Evolutionary conservation across 2,888 invertebrate genomes (phyloP).

Genomic region (Omphaloscelis lunosa): DNA sequence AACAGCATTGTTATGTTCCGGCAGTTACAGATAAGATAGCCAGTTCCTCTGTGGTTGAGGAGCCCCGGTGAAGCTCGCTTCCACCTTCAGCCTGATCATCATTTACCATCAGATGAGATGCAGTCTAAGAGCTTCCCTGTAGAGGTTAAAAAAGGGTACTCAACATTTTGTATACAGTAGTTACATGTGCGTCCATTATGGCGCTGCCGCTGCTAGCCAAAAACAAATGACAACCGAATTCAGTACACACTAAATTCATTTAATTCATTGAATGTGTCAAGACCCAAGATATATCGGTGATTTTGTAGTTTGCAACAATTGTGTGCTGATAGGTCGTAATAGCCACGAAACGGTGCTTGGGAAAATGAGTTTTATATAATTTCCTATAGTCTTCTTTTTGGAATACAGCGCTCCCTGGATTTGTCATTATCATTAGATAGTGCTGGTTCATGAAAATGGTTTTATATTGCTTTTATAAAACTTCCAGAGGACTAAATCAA

Average conservation of each 20-base stretch:
- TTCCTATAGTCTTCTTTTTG: neutral
- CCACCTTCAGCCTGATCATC: too few species aligned
- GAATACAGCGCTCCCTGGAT: neutral
- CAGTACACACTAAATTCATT: neutral
- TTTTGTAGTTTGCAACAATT: neutral
- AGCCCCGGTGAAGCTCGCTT: too few species aligned
- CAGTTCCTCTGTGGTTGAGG: too few species aligned
- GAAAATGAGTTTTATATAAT: neutral
- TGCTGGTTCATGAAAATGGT: neutral
- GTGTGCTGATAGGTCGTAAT: neutral
- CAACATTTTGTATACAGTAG: neutral
- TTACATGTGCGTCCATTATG: neutral
- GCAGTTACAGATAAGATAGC: too few species aligned
- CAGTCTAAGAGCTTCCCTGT: too few species aligned
- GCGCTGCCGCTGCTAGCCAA: neutral
- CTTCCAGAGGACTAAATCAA: neutral
- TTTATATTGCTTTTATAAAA: neutral
- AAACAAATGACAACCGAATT: neutral
- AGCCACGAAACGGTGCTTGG: neutral
- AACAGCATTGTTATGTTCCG: too few species aligned
- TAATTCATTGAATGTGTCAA: slow-evolving; percentile 1
- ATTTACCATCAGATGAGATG: too few species aligned
- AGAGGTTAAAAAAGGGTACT: neutral
- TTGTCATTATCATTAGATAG: neutral
- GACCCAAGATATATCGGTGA: neutral